Base-by-base conservation (phyloP, 2,888 invertebrate genomes). In the Parascotia fuliginaria region DNA sequence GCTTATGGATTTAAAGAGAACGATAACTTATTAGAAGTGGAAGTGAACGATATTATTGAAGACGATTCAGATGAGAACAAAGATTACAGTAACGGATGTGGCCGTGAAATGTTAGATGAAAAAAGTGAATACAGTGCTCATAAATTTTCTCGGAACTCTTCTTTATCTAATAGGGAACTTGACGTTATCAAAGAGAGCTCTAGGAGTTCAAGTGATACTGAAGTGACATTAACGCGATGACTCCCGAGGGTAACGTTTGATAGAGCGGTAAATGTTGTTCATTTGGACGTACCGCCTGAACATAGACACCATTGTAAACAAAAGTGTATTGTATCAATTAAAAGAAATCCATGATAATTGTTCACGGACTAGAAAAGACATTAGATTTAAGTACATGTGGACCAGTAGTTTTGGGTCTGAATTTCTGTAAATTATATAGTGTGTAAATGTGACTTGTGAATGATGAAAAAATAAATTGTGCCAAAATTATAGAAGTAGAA, bases 111-210 rank as follows among this genome's bases (percentile, higher is more conserved):
- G 66, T 79, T 81, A 66, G 90, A 91, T 48, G 91, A 90, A 36
- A 90, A 87, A 80, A 84, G 83, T 84, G 91, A 91, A 57, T 89
- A 83, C 58, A 81, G 85, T 75, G 79, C 64, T 60, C 84, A 87
- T 75, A 92, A 92, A 60, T 92, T 90, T 80, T 92, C 92, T 34
- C 84, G 91, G 61, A 84, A 83, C 62, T 92, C 92, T 3, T 92
- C 92, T 36, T 63, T 92, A 43, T 92, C 92, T 40, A 92, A 92
- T 65, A 85, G 92, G 65, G 92, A 92, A 74, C 83, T 92, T 32
- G 92, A 92, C 56, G 91, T 92, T 33, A 92, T 92, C 38, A 92
- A 91, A 76, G 92, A 92, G 70, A 92, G 92, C 72, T 92, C 92
- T 9, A 83, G 92, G 64, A 92, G 92, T 70, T 92, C 92, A 9